Evolutionary conservation across 2,113 vertebrate genomes (phyloP).

Genomic region (Salvelinus namaycush): DNA sequence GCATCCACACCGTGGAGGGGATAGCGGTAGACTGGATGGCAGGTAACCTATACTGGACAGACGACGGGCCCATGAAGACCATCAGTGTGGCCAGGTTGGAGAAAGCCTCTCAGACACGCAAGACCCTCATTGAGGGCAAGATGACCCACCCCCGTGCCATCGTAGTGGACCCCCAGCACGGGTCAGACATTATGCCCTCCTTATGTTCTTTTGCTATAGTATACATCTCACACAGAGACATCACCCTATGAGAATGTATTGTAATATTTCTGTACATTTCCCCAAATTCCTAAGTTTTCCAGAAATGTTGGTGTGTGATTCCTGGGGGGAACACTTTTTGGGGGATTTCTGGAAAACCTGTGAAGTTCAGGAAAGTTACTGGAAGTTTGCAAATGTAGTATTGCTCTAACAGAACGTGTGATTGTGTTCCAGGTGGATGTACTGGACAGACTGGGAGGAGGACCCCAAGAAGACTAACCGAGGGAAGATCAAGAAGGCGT

Average conservation of each 20-base stretch:
- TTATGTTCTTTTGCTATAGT: too few species aligned
- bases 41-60: slow-evolving; percentile 96
- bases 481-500: slow-evolving; percentile 92
- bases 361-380: not conserved
- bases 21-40: slow-evolving; percentile 98
- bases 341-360: too few species aligned
- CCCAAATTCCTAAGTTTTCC: too few species aligned
- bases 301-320: too few species aligned
- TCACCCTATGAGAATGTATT: too few species aligned
- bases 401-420: not conserved
- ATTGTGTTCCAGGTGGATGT: slow-evolving; percentile 88
- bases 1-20: slow-evolving; percentile 94
- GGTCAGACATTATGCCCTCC: slow-evolving; percentile 70
- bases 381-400: too few species aligned
- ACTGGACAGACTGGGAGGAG: slow-evolving; percentile 99
- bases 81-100: slow-evolving; percentile 93
- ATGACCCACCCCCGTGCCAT: slow-evolving; percentile 96
- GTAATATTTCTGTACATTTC: too few species aligned
- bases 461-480: slow-evolving; percentile 94
- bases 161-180: slow-evolving; percentile 91
- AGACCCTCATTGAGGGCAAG: slow-evolving; percentile 92
- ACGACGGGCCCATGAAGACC: slow-evolving; percentile 95
- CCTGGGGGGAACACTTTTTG: slow-evolving; percentile 6
- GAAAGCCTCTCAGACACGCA: slow-evolving; percentile 91
- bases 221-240: too few species aligned